These are phyloP conservation scores for Microcebus jonahi DNA, from an alignment of 2,113 vertebrate genomes.

Conservation along the genomic window DNA sequence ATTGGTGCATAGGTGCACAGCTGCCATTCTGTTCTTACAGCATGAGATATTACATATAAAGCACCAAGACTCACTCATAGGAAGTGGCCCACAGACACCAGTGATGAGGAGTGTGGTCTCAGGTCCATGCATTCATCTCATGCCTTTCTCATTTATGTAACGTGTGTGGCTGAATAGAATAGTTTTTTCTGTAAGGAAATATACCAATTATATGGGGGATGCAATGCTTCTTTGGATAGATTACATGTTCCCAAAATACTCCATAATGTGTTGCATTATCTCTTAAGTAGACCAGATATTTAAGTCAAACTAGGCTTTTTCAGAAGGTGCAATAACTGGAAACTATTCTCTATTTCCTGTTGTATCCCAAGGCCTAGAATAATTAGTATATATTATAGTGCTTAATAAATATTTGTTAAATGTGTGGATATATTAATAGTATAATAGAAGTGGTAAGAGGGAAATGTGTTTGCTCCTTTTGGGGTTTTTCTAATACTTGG, in stretches of 20 bases:
- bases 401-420: background rate
- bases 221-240: background rate
- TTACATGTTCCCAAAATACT: background rate
- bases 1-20: background rate
- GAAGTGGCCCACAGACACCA: background rate
- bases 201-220: background rate
- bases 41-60: background rate
- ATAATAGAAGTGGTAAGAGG: background rate
- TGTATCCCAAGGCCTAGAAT: background rate
- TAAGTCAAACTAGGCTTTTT: background rate
- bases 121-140: background rate
- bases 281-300: background rate
- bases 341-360: background rate
- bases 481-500: background rate
- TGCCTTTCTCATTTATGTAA: background rate
- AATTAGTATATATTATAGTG: background rate
- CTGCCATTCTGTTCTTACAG: background rate
- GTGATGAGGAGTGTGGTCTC: background rate
- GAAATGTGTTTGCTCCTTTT: background rate
- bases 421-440: background rate
- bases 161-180: background rate
- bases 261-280: background rate
- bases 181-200: background rate
- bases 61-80: background rate
- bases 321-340: background rate